phyloP scores from a whole-genome alignment of 1,140 invertebrate genomes.

The Caerostris darwini region DNA sequence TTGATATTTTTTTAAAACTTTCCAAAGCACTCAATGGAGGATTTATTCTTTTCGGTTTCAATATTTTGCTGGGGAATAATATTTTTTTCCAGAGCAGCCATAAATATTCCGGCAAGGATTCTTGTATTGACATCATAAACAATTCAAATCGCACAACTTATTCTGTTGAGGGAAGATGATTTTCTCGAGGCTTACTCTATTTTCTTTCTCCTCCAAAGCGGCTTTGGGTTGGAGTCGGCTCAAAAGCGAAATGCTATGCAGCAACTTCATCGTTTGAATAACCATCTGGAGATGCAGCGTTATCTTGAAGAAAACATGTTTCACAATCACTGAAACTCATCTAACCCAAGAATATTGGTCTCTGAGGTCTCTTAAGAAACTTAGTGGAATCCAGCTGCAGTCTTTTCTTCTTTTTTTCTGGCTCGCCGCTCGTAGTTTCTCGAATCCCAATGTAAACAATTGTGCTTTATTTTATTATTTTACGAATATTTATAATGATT shows the following conservation, averaged over 20 bases:
- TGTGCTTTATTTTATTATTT: no score
- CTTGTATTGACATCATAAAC: neutral
- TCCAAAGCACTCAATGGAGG: neutral
- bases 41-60: neutral
- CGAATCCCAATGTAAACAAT: no score
- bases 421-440: no score
- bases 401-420: neutral
- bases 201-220: neutral
- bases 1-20: neutral
- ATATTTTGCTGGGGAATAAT: neutral
- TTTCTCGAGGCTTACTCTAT: neutral
- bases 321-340: conserved; percentile 4
- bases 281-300: neutral
- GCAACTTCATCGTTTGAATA: neutral
- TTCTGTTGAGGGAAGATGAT: neutral
- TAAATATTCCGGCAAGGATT: neutral
- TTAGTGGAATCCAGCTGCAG: neutral
- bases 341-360: neutral
- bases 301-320: neutral
- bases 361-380: neutral
- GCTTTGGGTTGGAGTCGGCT: neutral
- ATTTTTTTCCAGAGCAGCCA: conserved; percentile 4
- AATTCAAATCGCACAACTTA: neutral
- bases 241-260: neutral
- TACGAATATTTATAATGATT: no score